Evolutionary conservation across 2,113 vertebrate species (phyloP), one percentile per base, ranked within the genome.

Genomic region (Ornithorhynchus anatinus): DNA sequence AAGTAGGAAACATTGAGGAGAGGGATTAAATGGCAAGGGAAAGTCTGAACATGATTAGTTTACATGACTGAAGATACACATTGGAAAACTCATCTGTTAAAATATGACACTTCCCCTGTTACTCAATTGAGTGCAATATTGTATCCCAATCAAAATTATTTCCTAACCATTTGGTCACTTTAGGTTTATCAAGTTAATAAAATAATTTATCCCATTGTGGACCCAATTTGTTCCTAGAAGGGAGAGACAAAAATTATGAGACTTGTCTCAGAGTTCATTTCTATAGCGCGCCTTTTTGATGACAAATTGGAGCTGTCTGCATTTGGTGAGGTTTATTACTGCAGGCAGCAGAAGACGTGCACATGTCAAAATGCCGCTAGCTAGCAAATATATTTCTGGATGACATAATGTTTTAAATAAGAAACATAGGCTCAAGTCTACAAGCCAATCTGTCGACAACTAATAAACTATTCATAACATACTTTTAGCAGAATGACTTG

Each of bases 341-440:
- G 61, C 14, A 75, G 72, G 75, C 77, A 72, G 53, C 52, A 57
- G 4, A 61, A 65, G 67, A 72, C 44, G 20, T 79, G 69, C 65
- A 56, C 77, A 69, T 62, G 58, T 61, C 86, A 88, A 76, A 81
- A 69, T 79, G 84, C 86, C 84, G 86, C 71, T 38, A 80, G 86
- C 81, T 79, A 83, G 20, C 61, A 88, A 71, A 76, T 76, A 39
- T 56, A 43, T 85, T 90, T 73, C 80, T 81, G 31, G 74, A 59
- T 59, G 79, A 82, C 22, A 39, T 59, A 69, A 62, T 75, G 29
- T 75, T 89, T 87, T 64, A 60, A 79, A 81, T 48, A 88, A 77
- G 66, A 82, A 89, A 84, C 43, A 59, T 4, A 63, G 31, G 69
- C 68, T 63, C 3, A 39, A 70, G 48, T 71, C 81, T 81, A 59